A percentile compares a stretch with the other conserved stretches of the same genome.
These are phyloP conservation scores for Graptemys geographica DNA, from an alignment of 2,797 vertebrate genomes.

Conservation along the genomic window DNA sequence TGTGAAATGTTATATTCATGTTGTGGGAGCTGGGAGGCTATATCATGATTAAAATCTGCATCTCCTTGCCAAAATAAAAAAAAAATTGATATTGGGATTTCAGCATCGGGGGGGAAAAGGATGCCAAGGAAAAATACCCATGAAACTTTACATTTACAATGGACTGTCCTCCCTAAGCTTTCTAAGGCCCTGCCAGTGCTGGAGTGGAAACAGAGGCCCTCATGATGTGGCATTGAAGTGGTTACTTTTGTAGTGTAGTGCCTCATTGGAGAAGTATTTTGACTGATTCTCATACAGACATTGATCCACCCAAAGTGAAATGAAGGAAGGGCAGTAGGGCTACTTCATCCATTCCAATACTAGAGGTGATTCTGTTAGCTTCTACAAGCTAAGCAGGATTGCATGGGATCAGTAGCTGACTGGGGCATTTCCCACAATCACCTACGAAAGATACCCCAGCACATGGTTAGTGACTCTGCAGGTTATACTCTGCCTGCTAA, in stretches of 20 bases:
- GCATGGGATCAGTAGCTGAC: not conserved
- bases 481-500: not conserved
- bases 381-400: not conserved
- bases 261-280: not conserved
- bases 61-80: not conserved
- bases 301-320: rapidly evolving
- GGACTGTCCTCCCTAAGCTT: not conserved
- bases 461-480: not conserved
- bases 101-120: not conserved
- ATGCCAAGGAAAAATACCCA: not conserved
- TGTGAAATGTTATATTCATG: not conserved
- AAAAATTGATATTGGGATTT: not conserved
- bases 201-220: slow-evolving; percentile 21
- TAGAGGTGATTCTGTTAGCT: not conserved
- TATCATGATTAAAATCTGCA: not conserved
- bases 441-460: not conserved
- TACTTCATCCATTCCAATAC: not conserved
- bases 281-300: not conserved
- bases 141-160: rapidly evolving
- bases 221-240: slow-evolving; percentile 7
- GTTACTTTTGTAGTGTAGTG: not conserved
- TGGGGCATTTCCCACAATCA: not conserved
- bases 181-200: not conserved
- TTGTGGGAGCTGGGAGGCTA: rapidly evolving
- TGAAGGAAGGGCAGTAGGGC: not conserved